Percentiles rank a stretch among this genome's conserved stretches.
Evolutionary conservation across 1,140 invertebrate genomes (phyloP).

Genomic region (Apolygus lucorum): DNA sequence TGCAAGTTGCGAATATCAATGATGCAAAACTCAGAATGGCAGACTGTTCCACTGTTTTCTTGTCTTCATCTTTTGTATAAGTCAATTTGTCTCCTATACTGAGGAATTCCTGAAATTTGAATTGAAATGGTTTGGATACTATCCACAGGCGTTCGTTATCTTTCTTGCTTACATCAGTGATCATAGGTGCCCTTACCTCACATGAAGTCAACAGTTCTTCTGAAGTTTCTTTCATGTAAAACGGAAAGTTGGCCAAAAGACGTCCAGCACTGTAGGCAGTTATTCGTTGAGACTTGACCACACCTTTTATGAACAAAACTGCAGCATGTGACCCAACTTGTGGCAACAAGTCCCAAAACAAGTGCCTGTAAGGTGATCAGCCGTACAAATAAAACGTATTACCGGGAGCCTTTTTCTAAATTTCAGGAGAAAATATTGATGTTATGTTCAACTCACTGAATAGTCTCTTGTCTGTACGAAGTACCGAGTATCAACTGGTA

Average conservation of each 20-base stretch:
- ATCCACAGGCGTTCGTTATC: too few relatives aligned
- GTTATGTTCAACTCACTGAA: slow-evolving; percentile 38
- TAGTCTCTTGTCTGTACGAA: slow-evolving; percentile 53
- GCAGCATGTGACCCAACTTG: slow-evolving; percentile 55
- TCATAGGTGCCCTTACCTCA: slow-evolving; percentile 35
- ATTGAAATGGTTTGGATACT: too few relatives aligned
- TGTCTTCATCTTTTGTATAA: too few relatives aligned
- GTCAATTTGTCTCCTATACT: too few relatives aligned
- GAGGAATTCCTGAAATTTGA: too few relatives aligned
- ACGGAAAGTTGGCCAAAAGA: slow-evolving; percentile 49
- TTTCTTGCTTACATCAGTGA: too few relatives aligned
- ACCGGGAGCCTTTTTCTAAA: neutral
- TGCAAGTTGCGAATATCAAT: slow-evolving; percentile 55
- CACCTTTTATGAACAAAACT: slow-evolving; percentile 51
- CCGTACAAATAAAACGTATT: too few relatives aligned
- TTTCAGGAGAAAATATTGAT: neutral
- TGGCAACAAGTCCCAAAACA: slow-evolving; percentile 63
- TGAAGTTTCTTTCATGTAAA: slow-evolving; percentile 47
- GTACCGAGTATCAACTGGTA: slow-evolving; percentile 51
- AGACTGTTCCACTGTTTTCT: slow-evolving; percentile 53
- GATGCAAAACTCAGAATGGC: slow-evolving; percentile 59
- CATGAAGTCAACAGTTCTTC: slow-evolving; percentile 43
- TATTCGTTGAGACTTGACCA: slow-evolving; percentile 51
- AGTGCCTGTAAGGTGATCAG: slow-evolving; percentile 48
- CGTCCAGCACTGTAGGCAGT: slow-evolving; percentile 47